Base-by-base conservation (phyloP, 1,140 invertebrate species). In the Cherax destructor region DNA sequence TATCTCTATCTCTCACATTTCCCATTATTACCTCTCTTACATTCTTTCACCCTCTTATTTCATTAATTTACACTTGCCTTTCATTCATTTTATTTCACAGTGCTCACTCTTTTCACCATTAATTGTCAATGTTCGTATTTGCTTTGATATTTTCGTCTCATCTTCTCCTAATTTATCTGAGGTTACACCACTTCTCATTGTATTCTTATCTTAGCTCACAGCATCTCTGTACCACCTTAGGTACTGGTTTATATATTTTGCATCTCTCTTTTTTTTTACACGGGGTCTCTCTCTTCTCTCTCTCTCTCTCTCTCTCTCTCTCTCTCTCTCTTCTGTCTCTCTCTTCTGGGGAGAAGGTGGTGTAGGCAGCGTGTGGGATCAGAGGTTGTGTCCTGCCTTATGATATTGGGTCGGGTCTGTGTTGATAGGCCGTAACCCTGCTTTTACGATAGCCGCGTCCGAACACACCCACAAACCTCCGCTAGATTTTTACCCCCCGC, bases 341-440 rank as follows among this genome's bases (percentile, higher is more conserved):
- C 80, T 59, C 80, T 61, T 30, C 80, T 59, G 61, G 61, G 4
- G 61, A 74, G 21, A 41, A 2, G 41, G 52, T 11, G 21, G 16
- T 59, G 49, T 61, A 61, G 41, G n/a, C 30, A 47, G 59, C 49
- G 86, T 65, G 77, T 88, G 30, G 86, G 86, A 88, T 80, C 86
- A 88, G 86, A 69, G 77, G 21, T 65, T 79, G 77, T 80, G 52
- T 80, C 86, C 69, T 59, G 86, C 61, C 86, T 88, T 88, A 88
- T 88, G 86, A 88, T 88, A 88, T 88, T 88, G 86, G 77, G 86
- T 88, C 47, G 86, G 86, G 77, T 76, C 86, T 88, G 86, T 80
- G 86, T 88, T 88, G 86, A 88, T 88, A 88, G 86, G 77, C 78
- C 41, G 86, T 88, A 88, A 88, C 86, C 86, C 72, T 81, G 56